These are phyloP conservation scores for Hormiphora californensis DNA, from an alignment of 37 sponge, comb jelly and placozoan species.

Conservation along the genomic window DNA sequence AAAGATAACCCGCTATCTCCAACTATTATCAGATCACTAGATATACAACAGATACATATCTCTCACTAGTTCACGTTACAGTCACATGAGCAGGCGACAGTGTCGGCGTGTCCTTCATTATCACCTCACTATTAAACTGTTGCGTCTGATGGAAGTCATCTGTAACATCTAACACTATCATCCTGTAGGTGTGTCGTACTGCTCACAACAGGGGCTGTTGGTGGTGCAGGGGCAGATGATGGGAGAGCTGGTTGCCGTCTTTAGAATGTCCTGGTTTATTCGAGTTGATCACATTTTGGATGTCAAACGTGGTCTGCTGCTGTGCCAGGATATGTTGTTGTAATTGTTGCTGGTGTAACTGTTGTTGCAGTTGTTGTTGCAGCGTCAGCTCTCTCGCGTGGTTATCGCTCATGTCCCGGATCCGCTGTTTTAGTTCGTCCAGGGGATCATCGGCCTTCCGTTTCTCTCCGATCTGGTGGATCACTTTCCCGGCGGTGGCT, in stretches of 20 bases:
- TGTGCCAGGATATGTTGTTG: constrained; percentile 44
- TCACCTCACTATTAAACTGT: no score
- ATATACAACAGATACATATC: no score
- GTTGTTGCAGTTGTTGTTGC: constrained; percentile 34
- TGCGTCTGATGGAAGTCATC: no score
- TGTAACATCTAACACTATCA: no score
- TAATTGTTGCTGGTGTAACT: constrained; percentile 40
- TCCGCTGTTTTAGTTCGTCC: constrained; percentile 43
- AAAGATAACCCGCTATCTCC: no score
- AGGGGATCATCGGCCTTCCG: constrained; percentile 46
- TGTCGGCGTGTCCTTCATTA: no score
- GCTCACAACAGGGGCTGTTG: neutral
- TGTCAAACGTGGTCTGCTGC: neutral
- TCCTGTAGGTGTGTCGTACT: neutral
- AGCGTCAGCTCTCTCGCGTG: constrained; percentile 27
- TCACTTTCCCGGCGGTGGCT: neutral
- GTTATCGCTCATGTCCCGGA: constrained; percentile 54
- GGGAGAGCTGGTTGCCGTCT: neutral
- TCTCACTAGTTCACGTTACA: no score
- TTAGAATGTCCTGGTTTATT: constrained; percentile 37
- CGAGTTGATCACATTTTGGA: constrained; percentile 44
- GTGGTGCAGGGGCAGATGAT: neutral
- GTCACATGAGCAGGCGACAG: no score
- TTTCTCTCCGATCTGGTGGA: no score
- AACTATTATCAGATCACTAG: no score